phyloP scores from a whole-genome alignment of 2,888 invertebrate species.

The Oithona nana region DNA sequence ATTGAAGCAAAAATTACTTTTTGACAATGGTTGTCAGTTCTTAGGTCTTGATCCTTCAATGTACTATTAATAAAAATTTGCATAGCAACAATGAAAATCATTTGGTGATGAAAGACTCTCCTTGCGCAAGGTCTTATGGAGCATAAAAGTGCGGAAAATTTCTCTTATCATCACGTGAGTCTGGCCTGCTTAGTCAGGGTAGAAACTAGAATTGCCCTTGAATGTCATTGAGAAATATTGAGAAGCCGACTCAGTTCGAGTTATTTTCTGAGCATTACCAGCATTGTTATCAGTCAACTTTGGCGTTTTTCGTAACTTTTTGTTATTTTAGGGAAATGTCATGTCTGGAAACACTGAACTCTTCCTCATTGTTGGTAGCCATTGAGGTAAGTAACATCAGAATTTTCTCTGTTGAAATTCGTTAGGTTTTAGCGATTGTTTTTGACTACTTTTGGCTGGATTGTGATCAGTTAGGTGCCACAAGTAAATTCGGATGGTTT shows the following conservation, averaged over 20 bases:
- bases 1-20: slow-evolving; percentile 28
- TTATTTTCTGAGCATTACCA: neutral
- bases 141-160: too few relatives aligned
- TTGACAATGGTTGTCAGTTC: slow-evolving; percentile 28
- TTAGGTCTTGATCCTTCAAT: slow-evolving; percentile 24
- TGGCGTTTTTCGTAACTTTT: neutral
- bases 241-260: too few relatives aligned
- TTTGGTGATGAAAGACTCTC: too few relatives aligned
- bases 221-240: neutral
- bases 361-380: neutral
- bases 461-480: too few relatives aligned
- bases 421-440: neutral
- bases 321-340: neutral
- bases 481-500: too few relatives aligned
- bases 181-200: neutral
- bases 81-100: too few relatives aligned
- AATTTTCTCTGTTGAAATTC: neutral
- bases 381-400: neutral
- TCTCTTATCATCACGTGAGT: too few relatives aligned
- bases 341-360: neutral
- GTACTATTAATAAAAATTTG: neutral
- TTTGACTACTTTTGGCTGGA: too few relatives aligned
- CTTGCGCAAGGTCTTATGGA: too few relatives aligned
- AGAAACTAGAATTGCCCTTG: neutral
- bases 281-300: neutral